A percentile compares a stretch with the other conserved stretches of the same genome.
These are phyloP conservation scores for Delia radicum DNA, from an alignment of 1,140 invertebrate species.

Conservation along the genomic window DNA sequence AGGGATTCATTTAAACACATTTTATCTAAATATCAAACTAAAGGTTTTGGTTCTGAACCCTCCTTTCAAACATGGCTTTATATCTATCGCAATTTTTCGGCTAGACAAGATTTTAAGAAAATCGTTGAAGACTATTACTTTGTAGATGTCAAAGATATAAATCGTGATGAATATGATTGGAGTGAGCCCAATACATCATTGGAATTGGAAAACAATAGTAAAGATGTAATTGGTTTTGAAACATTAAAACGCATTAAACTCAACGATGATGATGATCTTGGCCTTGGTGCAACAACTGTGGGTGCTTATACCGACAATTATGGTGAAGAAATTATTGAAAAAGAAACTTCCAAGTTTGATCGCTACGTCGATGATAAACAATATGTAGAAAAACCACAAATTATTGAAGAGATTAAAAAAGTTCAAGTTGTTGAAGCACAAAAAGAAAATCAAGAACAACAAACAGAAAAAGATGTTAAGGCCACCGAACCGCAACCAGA, in stretches of 20 bases:
- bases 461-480: background rate
- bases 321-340: conserved; percentile 45
- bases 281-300: conserved; percentile 22
- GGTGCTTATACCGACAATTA: conserved; percentile 30
- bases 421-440: conserved; percentile 34
- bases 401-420: conserved; percentile 49
- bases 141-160: conserved; percentile 63
- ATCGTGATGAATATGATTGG: conserved; percentile 55
- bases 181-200: conserved; percentile 41
- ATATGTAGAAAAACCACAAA: conserved; percentile 55
- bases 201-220: conserved; percentile 48
- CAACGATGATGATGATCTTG: conserved; percentile 11
- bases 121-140: conserved; percentile 62
- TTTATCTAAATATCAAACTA: conserved; percentile 59
- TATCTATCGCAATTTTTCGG: conserved; percentile 65
- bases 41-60: conserved; percentile 60
- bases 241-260: conserved; percentile 47
- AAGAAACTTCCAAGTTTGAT: conserved; percentile 53
- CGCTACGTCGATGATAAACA: conserved; percentile 53
- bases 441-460: conserved; percentile 5
- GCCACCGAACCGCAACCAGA: conserved; percentile 26
- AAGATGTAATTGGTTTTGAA: conserved; percentile 52
- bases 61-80: conserved; percentile 68
- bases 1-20: conserved; percentile 56
- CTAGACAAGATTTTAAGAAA: conserved; percentile 62